Evolutionary conservation across 2,113 vertebrate genomes (phyloP).

Genomic region (Stigmatopora argus): DNA sequence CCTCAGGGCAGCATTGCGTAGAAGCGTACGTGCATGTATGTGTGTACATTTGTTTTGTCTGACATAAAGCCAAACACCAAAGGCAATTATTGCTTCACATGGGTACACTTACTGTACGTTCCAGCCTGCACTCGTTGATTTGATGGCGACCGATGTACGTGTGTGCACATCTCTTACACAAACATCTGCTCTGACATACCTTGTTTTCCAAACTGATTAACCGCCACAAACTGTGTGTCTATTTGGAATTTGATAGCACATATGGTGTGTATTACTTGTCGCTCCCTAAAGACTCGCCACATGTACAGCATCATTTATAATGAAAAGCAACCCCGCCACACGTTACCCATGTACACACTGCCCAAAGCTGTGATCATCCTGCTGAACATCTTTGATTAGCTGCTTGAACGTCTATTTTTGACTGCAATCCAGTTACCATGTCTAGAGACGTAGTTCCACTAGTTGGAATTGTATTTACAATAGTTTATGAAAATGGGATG

Average conservation of each 20-base stretch:
- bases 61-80: constrained; percentile 33
- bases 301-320: constrained; percentile 27
- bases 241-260: constrained; percentile 38
- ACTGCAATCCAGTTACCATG: not conserved
- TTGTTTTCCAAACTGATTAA: constrained; percentile 13
- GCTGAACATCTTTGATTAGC: not conserved
- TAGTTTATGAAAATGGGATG: not conserved
- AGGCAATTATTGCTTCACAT: constrained; percentile 42
- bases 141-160: constrained; percentile 1
- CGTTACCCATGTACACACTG: constrained; percentile 4
- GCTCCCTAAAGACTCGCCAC: constrained; percentile 34
- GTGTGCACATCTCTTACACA: not conserved
- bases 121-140: constrained; percentile 26
- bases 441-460: constrained; percentile 18
- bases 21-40: constrained; percentile 9
- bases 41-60: constrained; percentile 27
- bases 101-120: constrained; percentile 23
- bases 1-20: constrained; percentile 10
- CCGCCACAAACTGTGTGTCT: constrained; percentile 12
- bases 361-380: not conserved
- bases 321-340: constrained; percentile 1
- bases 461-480: not conserved
- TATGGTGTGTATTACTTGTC: constrained; percentile 49
- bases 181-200: constrained; percentile 24
- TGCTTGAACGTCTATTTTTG: not conserved